These are phyloP conservation scores for Cephus sareptanus DNA, from an alignment of 2,888 invertebrate species.

Conservation along the genomic window DNA sequence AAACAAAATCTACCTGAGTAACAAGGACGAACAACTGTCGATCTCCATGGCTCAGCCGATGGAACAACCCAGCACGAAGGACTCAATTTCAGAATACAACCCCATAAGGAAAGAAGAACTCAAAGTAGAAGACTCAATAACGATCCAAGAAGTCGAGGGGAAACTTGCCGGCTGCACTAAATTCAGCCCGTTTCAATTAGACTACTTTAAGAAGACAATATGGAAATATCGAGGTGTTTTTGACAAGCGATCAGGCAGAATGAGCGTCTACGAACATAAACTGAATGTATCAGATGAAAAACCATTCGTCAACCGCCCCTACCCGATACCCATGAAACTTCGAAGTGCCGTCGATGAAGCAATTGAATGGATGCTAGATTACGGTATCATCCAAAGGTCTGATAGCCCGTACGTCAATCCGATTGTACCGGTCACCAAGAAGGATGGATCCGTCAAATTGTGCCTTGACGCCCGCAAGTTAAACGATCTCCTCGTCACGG, in stretches of 20 bases:
- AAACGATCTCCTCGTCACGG: neutral
- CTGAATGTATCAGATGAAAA: neutral
- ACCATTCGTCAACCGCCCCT: neutral
- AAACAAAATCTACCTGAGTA: neutral
- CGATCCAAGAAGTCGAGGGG: too few relatives aligned
- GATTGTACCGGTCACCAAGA: too few relatives aligned
- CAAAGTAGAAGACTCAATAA: too few relatives aligned
- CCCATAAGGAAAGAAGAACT: too few relatives aligned
- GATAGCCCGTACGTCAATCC: neutral
- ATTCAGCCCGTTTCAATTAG: too few relatives aligned
- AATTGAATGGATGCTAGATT: slow-evolving; percentile 5
- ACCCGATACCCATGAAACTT: neutral
- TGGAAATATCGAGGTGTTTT: slow-evolving; percentile 11
- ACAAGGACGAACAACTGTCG: too few relatives aligned
- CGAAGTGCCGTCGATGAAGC: neutral
- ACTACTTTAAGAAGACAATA: too few relatives aligned
- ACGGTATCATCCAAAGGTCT: slow-evolving; percentile 5
- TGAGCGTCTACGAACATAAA: neutral
- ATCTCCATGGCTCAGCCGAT: too few relatives aligned
- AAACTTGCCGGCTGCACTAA: too few relatives aligned
- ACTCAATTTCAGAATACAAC: too few relatives aligned
- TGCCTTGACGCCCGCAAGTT: neutral
- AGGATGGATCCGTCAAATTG: neutral
- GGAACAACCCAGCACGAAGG: too few relatives aligned
- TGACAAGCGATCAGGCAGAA: slow-evolving; percentile 1